phyloP scores from a whole-genome alignment of 2,888 invertebrate genomes.

The Nemoura dubitans region DNA sequence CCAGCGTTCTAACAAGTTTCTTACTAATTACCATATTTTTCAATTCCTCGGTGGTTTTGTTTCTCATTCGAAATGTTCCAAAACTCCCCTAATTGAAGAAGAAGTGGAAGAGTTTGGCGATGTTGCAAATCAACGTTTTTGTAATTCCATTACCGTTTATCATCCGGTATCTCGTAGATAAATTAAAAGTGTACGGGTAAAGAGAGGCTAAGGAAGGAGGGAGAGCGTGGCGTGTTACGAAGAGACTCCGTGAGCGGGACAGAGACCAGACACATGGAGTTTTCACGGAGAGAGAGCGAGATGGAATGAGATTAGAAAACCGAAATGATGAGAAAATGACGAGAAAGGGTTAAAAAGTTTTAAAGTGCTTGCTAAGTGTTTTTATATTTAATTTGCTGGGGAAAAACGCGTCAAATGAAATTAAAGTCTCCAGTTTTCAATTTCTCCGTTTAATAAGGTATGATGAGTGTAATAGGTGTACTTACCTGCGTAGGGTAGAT shows the following conservation, averaged over 20 bases:
- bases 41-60: constrained; percentile 35
- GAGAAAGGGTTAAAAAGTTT: constrained; percentile 34
- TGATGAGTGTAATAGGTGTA: background rate
- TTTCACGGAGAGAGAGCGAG: background rate
- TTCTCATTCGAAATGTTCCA: constrained; percentile 39
- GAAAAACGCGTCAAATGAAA: constrained; percentile 14
- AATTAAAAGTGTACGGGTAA: constrained; percentile 46
- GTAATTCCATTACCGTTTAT: constrained; percentile 50
- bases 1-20: constrained; percentile 2
- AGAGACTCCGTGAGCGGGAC: background rate
- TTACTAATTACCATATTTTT: constrained; percentile 28
- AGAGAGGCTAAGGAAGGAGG: constrained; percentile 13
- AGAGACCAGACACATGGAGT: background rate
- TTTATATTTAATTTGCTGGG: constrained; percentile 24
- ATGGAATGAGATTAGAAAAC: constrained; percentile 9
- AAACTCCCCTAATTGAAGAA: constrained; percentile 37
- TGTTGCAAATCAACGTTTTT: constrained; percentile 33
- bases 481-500: background rate
- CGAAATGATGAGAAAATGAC: constrained; percentile 31
- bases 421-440: constrained; percentile 13
- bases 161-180: constrained; percentile 49
- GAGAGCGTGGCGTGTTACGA: background rate
- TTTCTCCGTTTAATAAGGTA: constrained; percentile 8
- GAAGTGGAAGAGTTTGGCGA: constrained; percentile 27
- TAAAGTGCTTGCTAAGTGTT: constrained; percentile 46